These are phyloP conservation scores for Mormyrus hasselquistii DNA, from an alignment of 2,797 vertebrate genomes.

Conservation along the genomic window DNA sequence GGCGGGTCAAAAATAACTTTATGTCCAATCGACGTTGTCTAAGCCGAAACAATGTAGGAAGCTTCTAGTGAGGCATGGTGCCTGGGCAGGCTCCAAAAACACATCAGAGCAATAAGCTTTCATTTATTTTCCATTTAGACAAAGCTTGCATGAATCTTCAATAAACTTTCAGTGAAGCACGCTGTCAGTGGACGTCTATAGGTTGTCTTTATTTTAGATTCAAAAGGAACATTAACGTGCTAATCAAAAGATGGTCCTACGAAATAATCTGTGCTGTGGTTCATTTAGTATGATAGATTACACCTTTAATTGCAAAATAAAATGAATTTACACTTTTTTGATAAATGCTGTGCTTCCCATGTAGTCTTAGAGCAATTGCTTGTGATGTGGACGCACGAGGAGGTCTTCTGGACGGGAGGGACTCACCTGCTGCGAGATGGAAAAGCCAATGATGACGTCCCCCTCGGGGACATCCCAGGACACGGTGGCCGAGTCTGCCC, in stretches of 20 bases:
- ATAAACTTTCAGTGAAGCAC: neutral
- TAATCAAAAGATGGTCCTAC: neutral
- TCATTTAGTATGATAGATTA: neutral
- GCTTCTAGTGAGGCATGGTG: neutral
- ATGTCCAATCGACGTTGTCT: neutral
- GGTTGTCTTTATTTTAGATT: neutral
- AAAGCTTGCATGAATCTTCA: neutral
- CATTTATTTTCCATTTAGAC: neutral
- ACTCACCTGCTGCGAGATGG: constrained; percentile 88
- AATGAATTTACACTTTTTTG: neutral
- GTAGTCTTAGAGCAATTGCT: neutral
- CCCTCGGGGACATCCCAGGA: constrained; percentile 97
- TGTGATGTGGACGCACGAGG: neutral
- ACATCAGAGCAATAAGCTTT: neutral
- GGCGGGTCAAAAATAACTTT: neutral
- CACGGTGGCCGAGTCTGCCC: constrained; percentile 88
- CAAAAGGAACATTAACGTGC: neutral
- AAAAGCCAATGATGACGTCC: constrained; percentile 92
- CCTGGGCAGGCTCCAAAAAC: neutral
- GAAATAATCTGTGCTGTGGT: neutral
- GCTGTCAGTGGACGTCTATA: neutral
- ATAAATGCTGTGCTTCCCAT: neutral
- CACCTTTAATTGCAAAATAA: neutral
- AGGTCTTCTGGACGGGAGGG: neutral
- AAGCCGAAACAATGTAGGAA: neutral